phyloP scores from a whole-genome alignment of 1,140 invertebrate genomes.

The Drosophila ercepeae region DNA sequence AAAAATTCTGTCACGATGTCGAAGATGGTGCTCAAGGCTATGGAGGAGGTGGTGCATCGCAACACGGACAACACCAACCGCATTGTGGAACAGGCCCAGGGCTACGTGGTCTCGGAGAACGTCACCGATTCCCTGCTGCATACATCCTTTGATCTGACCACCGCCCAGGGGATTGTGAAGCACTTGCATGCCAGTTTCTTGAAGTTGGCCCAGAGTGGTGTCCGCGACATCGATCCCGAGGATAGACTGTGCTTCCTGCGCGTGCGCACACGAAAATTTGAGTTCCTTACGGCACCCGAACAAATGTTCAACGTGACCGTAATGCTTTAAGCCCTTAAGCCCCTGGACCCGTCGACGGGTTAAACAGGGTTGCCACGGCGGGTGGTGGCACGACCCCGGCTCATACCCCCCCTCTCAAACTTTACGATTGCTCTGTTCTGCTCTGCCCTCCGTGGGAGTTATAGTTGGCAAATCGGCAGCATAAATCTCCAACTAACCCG shows the following conservation, averaged over 20 bases:
- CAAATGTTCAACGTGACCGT: slow-evolving; percentile 58
- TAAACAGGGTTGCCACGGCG: slow-evolving; percentile 7
- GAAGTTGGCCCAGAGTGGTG: slow-evolving; percentile 48
- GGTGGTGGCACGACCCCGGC: too few species aligned
- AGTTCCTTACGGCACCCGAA: slow-evolving; percentile 60
- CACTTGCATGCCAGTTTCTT: slow-evolving; percentile 41
- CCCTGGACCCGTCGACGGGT: neutral
- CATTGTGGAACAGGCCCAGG: slow-evolving; percentile 49
- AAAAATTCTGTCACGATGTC: slow-evolving; percentile 23
- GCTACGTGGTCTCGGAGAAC: slow-evolving; percentile 58
- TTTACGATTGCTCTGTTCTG: neutral
- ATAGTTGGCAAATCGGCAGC: slow-evolving; percentile 16
- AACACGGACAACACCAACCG: slow-evolving; percentile 52
- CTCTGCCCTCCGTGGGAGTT: slow-evolving; percentile 12
- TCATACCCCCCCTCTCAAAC: neutral
- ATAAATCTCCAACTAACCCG: slow-evolving; percentile 54
- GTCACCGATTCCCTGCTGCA: slow-evolving; percentile 25
- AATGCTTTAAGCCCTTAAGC: slow-evolving; percentile 37
- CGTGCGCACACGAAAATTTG: slow-evolving; percentile 58
- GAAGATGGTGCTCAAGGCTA: slow-evolving; percentile 16
- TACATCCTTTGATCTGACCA: slow-evolving; percentile 60
- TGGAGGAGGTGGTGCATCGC: slow-evolving; percentile 44
- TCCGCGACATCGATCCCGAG: slow-evolving; percentile 61
- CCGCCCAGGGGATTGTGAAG: slow-evolving; percentile 49
- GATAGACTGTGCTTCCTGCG: slow-evolving; percentile 48